Percentiles rank a stretch among this genome's conserved stretches.
Evolutionary conservation across 1,140 invertebrate genomes (phyloP).

Genomic region (Manduca sexta): DNA sequence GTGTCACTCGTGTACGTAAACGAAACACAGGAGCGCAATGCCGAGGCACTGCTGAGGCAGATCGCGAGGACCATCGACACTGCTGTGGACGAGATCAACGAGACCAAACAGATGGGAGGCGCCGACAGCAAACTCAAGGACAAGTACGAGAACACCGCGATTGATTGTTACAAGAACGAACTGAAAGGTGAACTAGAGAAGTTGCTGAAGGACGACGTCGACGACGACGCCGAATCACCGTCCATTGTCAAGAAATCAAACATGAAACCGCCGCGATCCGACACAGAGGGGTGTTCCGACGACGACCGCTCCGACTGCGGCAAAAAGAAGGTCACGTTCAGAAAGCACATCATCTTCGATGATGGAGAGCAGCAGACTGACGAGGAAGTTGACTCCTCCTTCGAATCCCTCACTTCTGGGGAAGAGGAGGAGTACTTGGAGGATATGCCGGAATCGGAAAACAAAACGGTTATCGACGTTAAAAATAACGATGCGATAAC

Average conservation of each 20-base stretch:
- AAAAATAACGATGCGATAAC: conserved; percentile 30
- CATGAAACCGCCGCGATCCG: conserved; percentile 56
- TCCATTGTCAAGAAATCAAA: conserved; percentile 50
- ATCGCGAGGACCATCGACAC: conserved; percentile 58
- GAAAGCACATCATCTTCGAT: conserved; percentile 59
- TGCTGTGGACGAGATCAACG: conserved; percentile 47
- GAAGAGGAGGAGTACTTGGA: conserved; percentile 59
- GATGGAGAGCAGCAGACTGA: conserved; percentile 65
- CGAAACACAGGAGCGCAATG: conserved; percentile 47
- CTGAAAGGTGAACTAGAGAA: conserved; percentile 49
- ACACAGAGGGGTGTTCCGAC: conserved; percentile 55
- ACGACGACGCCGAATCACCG: conserved; percentile 32
- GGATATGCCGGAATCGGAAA: conserved; percentile 39
- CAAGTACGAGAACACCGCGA: conserved; percentile 34
- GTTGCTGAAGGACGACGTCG: conserved; percentile 27
- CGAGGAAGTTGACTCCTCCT: conserved; percentile 55
- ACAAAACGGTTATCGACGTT: conserved; percentile 41
- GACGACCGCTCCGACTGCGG: conserved; percentile 59
- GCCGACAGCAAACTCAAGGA: conserved; percentile 41
- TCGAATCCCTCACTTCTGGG: conserved; percentile 60
- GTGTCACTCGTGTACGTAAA: conserved; percentile 59
- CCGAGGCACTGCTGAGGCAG: conserved; percentile 52
- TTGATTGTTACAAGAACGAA: conserved; percentile 42
- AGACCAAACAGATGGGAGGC: conserved; percentile 47
- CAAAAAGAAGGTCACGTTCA: conserved; percentile 58